phyloP scores from a whole-genome alignment of 2,888 invertebrate genomes.

The Odontomyia ornata region DNA sequence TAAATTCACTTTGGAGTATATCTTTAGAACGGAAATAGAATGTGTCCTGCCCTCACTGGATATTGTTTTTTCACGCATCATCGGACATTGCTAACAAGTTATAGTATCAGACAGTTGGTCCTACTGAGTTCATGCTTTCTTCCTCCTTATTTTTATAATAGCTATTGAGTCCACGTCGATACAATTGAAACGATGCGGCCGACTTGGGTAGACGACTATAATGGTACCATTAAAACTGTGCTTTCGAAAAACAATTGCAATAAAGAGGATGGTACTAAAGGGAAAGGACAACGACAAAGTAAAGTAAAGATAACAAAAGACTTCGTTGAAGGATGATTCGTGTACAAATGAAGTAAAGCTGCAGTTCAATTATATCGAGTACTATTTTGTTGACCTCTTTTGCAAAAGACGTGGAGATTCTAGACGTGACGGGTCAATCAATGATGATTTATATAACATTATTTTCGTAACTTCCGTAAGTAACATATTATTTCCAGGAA shows the following conservation, averaged over 20 bases:
- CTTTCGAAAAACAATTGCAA: slow-evolving; percentile 1
- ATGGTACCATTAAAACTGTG: slow-evolving; percentile 10
- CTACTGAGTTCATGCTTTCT: not conserved
- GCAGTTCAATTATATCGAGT: too few relatives aligned
- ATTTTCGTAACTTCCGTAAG: too few relatives aligned
- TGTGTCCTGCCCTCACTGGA: not conserved
- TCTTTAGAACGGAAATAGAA: slow-evolving; percentile 1
- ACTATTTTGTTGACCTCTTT: too few relatives aligned
- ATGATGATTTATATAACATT: too few relatives aligned
- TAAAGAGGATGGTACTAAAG: not conserved
- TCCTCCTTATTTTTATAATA: slow-evolving; percentile 1
- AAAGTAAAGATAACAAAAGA: not conserved
- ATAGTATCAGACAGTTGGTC: not conserved
- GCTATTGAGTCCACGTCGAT: not conserved
- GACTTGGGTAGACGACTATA: not conserved
- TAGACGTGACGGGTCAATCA: too few relatives aligned
- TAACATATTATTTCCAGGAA: too few relatives aligned
- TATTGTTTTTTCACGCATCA: slow-evolving; percentile 10
- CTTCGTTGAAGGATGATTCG: not conserved
- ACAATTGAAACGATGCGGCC: slow-evolving; percentile 4
- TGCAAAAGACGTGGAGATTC: too few relatives aligned
- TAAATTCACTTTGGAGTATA: slow-evolving; percentile 10
- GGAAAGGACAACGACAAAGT: not conserved
- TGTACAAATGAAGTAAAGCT: too few relatives aligned
- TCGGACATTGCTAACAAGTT: slow-evolving; percentile 10